Evolutionary conservation across 2,888 invertebrate species (phyloP), one percentile per base, ranked within the genome.

Genomic region (Cordylochernes scorpioides): DNA sequence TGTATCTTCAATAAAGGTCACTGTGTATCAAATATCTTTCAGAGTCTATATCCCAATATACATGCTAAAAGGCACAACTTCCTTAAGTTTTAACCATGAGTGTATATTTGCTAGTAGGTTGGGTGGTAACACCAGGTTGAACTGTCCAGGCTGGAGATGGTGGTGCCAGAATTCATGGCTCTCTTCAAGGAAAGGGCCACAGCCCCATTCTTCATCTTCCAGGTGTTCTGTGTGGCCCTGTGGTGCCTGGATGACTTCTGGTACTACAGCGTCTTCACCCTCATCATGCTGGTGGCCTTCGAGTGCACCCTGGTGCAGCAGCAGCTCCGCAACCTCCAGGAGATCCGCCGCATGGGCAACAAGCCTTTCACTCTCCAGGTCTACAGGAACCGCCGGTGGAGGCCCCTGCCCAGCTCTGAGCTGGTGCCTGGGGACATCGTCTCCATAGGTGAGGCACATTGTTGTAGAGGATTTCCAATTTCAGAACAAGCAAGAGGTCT

Each of bases 231-330:
- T 49, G 94, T 97, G 25, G 78, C 73, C 8, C 60, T 99, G 3
- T 99, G 97, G 97, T 99, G 97, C 57, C 60, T 99, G 42, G 97
- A 99, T 51, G 88, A 88, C 50, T 94, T 88, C 55, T 88, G 88
- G 88, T 59, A 88, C 52, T 94, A 91, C 54, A 86, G 84, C 30
- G 65, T 94, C 34, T 91, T 94, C 52, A 94, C 94, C 0, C 64
- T 94, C 2, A 64, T 80, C 29, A 91, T 94, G 91, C 61, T 94
- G 31, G 68, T 94, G 15, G 68, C 82, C 46, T 94, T 94, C 51
- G 97, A 99, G 53, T 91, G 86, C 42, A 94, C 94, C 1, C 61
- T 99, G 30, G 94, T 99, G 1, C 88, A 94, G 45, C 97, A 99
- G 49, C 97, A 99, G 50, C 55, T 97, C 30, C 62, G 78, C 38